Conservation (phyloP, 1,140 invertebrate genomes). For the Chironomus striatipennis region DNA sequence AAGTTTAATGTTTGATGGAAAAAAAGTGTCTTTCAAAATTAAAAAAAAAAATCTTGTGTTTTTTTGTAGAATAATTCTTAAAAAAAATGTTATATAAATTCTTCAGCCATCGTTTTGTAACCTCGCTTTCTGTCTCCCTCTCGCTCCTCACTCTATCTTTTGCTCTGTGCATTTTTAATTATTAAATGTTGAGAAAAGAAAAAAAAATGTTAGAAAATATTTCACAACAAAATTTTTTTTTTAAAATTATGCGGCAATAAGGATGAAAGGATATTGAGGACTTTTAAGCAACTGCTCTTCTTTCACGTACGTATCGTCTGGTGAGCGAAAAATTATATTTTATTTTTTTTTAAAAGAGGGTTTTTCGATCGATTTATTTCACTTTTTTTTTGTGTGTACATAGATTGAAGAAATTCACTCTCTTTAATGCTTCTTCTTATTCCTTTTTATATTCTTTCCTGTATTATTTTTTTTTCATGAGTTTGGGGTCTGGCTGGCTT, state of each 20-base stretch:
- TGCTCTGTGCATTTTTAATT: neutral
- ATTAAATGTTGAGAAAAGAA: too few species aligned
- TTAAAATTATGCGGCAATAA: neutral
- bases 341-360: conserved; percentile 9
- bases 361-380: conserved; percentile 19
- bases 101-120: neutral
- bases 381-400: conserved; percentile 16
- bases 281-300: neutral
- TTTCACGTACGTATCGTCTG: neutral
- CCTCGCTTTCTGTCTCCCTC: too few species aligned
- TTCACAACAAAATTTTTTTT: neutral
- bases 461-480: conserved; percentile 20
- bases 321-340: neutral
- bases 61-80: conserved; percentile 14
- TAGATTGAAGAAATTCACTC: neutral
- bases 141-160: too few species aligned
- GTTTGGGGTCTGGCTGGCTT: conserved; percentile 11
- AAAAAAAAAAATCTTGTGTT: too few species aligned
- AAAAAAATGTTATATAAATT: conserved; percentile 3
- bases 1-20: neutral
- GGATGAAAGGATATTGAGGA: neutral
- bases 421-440: conserved; percentile 1
- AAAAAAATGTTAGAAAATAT: neutral
- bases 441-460: neutral
- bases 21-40: neutral